Percentiles rank a stretch among this genome's conserved stretches.
Conservation (phyloP, 2,797 vertebrate genomes). For the Lycodopsis pacificus region DNA sequence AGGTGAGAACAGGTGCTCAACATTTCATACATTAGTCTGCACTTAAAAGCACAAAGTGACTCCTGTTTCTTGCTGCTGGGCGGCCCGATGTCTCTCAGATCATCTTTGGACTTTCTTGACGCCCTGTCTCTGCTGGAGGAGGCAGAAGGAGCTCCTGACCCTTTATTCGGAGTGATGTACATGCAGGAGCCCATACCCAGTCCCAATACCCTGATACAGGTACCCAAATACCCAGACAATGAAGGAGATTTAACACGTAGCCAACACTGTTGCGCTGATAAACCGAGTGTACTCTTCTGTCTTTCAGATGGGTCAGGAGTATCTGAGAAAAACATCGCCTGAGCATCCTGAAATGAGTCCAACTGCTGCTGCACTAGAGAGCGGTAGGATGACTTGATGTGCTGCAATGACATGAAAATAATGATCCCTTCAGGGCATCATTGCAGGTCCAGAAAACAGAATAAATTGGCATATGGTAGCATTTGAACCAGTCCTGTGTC, state of each 20-base stretch:
- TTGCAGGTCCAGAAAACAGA: not conserved
- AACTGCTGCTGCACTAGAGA: slow-evolving; percentile 22
- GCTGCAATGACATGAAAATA: slow-evolving; percentile 8
- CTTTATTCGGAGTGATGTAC: slow-evolving; percentile 88
- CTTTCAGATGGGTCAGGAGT: slow-evolving; percentile 54
- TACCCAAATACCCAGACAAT: slow-evolving; percentile 52
- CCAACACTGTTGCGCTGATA: not conserved
- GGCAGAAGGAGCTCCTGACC: slow-evolving; percentile 84
- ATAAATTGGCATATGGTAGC: not conserved
- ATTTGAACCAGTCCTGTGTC: not conserved
- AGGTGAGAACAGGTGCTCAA: slow-evolving; percentile 72
- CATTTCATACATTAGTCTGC: not conserved
- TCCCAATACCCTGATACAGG: slow-evolving; percentile 83
- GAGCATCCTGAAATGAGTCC: slow-evolving; percentile 24
- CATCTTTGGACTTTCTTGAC: slow-evolving; percentile 74
- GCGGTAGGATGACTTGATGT: slow-evolving; percentile 47
- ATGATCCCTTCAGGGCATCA: slow-evolving; percentile 18
- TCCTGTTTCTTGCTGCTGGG: not conserved
- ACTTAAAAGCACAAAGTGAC: not conserved
- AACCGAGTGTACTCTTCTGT: not conserved
- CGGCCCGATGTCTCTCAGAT: slow-evolving; percentile 59
- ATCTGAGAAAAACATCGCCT: slow-evolving; percentile 39
- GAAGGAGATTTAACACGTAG: not conserved
- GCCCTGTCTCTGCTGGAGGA: slow-evolving; percentile 79
- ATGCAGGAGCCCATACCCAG: slow-evolving; percentile 77